Conservation (phyloP, 2,888 invertebrate genomes). For the Lordiphosa andalusiaca region DNA sequence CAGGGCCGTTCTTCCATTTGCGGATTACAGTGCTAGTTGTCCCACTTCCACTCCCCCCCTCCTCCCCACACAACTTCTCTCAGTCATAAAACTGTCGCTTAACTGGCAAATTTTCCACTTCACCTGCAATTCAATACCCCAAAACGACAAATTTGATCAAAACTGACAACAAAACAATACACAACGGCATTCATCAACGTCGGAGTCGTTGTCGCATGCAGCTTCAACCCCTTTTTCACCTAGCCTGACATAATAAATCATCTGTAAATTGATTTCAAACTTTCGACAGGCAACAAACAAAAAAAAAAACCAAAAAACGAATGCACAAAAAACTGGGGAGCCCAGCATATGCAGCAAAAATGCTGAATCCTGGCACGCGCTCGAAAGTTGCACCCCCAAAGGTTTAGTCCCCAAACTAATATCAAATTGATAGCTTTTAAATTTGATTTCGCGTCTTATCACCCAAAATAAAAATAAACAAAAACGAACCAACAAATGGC, state of each 20-base stretch:
- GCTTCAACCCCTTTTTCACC: neutral
- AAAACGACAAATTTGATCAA: conserved; percentile 54
- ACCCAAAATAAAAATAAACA: conserved; percentile 20
- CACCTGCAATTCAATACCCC: conserved; percentile 54
- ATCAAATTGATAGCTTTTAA: conserved; percentile 78
- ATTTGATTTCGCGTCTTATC: conserved; percentile 77
- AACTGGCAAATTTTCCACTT: conserved; percentile 69
- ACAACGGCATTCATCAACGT: conserved; percentile 70
- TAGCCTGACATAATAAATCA: conserved; percentile 65
- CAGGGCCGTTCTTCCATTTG: conserved; percentile 35
- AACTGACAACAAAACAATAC: conserved; percentile 70
- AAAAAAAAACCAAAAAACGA: conserved; percentile 9
- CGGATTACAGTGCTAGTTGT: conserved; percentile 9
- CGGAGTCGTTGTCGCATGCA: conserved; percentile 55
- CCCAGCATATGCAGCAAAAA: conserved; percentile 30
- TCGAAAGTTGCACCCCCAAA: conserved; percentile 40
- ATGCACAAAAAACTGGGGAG: neutral
- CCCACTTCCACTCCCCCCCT: neutral
- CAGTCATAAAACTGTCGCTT: conserved; percentile 53
- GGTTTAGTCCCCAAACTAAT: conserved; percentile 59
- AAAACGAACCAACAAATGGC: conserved; percentile 42
- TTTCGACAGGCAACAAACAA: conserved; percentile 43
- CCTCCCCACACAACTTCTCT: conserved; percentile 9
- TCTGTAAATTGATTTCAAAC: conserved; percentile 72
- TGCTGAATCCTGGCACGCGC: conserved; percentile 49